Percentiles rank a stretch among this genome's conserved stretches.
Conservation (phyloP, 2,888 invertebrate genomes). For the Cerastis leucographa region DNA sequence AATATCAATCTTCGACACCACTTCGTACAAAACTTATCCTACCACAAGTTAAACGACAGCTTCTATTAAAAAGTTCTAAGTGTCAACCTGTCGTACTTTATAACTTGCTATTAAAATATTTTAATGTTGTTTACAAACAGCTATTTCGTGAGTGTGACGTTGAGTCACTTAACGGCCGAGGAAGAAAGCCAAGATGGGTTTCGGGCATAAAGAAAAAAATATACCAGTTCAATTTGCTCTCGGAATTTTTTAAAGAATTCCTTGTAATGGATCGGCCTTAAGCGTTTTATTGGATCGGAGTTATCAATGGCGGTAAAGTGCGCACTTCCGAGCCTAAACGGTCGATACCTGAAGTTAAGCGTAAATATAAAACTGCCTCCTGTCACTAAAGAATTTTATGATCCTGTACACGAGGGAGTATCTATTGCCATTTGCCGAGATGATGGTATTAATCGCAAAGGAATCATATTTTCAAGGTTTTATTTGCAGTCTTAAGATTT, state of each 20-base stretch:
- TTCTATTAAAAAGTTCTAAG: constrained; percentile 63
- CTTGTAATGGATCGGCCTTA: constrained; percentile 74
- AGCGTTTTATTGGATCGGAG: constrained; percentile 74
- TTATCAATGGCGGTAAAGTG: constrained; percentile 81
- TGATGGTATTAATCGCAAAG: constrained; percentile 55
- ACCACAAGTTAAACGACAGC: constrained; percentile 36
- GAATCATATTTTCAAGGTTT: constrained; percentile 4
- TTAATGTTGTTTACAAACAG: constrained; percentile 66
- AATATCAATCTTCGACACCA: constrained; percentile 37
- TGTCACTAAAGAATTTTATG: constrained; percentile 76
- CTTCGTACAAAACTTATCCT: constrained; percentile 34
- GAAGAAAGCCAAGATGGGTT: constrained; percentile 40
- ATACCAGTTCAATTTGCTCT: constrained; percentile 61
- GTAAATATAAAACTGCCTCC: constrained; percentile 81
- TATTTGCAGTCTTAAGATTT: constrained; percentile 4
- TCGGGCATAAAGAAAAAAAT: constrained; percentile 57
- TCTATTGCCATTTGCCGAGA: constrained; percentile 59
- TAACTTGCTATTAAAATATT: constrained; percentile 65
- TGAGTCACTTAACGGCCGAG: constrained; percentile 53
- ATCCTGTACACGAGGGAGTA: constrained; percentile 45
- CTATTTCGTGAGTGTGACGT: constrained; percentile 58
- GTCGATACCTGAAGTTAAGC: constrained; percentile 80
- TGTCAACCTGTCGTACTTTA: constrained; percentile 60
- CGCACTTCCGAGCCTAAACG: constrained; percentile 77
- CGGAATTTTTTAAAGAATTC: constrained; percentile 71